Evolutionary conservation across 1,140 invertebrate species (phyloP).

Genomic region (Cyclargus thomasi): DNA sequence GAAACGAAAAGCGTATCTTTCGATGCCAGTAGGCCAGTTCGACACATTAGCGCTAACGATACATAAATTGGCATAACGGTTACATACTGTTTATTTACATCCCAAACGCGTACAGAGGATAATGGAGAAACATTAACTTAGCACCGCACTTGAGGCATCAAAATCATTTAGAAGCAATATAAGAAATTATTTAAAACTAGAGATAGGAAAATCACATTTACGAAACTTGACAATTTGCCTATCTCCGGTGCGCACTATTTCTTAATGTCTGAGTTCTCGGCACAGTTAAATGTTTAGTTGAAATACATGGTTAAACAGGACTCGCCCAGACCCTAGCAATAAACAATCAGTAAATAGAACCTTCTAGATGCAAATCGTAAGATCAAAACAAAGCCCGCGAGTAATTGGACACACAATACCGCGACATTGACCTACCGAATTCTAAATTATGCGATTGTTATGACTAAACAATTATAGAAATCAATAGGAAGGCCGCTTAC

Average conservation of each 20-base stretch:
- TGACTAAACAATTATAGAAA: slow-evolving; percentile 12
- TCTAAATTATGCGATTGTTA: slow-evolving; percentile 22
- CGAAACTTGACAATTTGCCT: no score
- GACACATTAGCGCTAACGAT: not conserved
- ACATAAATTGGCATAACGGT: not conserved
- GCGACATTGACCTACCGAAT: slow-evolving; percentile 23
- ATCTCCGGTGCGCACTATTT: no score
- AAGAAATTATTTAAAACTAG: no score
- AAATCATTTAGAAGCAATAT: no score
- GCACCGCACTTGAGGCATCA: not conserved
- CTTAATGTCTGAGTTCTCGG: no score
- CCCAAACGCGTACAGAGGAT: not conserved
- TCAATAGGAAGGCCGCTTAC: slow-evolving; percentile 6
- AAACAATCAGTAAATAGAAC: not conserved
- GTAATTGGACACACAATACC: slow-evolving; percentile 11
- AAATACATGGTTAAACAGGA: no score
- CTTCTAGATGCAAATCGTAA: slow-evolving; percentile 17
- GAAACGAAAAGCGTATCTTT: not conserved
- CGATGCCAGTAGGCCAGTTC: not conserved
- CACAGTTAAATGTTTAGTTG: no score
- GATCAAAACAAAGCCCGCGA: slow-evolving; percentile 17
- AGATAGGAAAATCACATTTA: no score
- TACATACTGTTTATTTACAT: not conserved
- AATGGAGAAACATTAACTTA: not conserved
- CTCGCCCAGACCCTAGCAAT: no score